Base-by-base conservation (phyloP, 35 echinoderm and acorn worm genomes). In the Lytechinus variegatus region DNA sequence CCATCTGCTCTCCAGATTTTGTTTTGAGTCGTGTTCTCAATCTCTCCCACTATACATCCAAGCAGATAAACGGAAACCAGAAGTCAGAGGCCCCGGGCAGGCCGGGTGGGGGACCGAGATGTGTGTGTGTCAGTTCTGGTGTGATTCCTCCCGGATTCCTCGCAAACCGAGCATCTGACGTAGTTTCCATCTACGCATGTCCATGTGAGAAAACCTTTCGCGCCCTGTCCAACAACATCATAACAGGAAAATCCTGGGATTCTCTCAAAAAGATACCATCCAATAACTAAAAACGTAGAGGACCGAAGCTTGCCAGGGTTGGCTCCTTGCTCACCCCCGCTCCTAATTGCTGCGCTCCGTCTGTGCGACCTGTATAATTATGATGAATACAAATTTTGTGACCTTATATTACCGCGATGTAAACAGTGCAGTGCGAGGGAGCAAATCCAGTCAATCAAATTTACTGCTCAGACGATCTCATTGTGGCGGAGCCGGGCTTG, bases 331-430 rank as follows among this genome's bases (percentile, higher is more conserved):
- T 44, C 2, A n/a, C 33, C 33, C 33, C 33, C 33, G 33, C 1
- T 44, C 33, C 2, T 44, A n/a, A n/a, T n/a, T n/a, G n/a, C n/a
- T 44, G 33, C 33, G 33, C 33, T 44, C 33, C 33, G 33, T 44
- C 33, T 44, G 33, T 44, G 2, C 33, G 33, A 44, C n/a, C n/a
- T n/a, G n/a, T n/a, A n/a, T n/a, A n/a, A n/a, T n/a, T n/a, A n/a
- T 44, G 33, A 44, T 44, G 8, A 79, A 79, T 79, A 14, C 19
- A 5, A 79, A n/a, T 24, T 33, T n/a, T 16, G 88, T 90, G 88
- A 90, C 88, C 88, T 90, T 16, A 90, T 28, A n/a, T n/a, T n/a
- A n/a, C n/a, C n/a, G n/a, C 28, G 66, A 90, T 51, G 88, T 90
- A 90, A 90, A 90, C 88, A 90, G 88, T 33, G 88, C 33, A 44